Evolutionary conservation across 2,888 invertebrate genomes (phyloP).

Genomic region (Silvanus unidentatus): DNA sequence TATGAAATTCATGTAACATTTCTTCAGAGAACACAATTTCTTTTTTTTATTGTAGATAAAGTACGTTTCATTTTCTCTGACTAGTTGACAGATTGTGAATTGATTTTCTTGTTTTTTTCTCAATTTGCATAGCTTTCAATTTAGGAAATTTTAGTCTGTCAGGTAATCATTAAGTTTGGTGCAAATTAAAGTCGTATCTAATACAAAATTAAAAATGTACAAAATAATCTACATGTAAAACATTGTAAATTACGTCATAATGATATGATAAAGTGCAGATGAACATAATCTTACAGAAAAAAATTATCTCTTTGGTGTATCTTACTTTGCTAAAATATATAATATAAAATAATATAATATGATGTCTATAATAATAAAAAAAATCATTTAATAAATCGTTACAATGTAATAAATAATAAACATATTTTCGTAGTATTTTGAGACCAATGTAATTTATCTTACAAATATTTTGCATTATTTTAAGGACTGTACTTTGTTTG

Average conservation of each 20-base stretch:
- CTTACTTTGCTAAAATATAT: conserved; percentile 39
- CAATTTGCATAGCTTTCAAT: background rate
- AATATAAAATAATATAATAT: conserved; percentile 31
- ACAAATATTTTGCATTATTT: conserved; percentile 15
- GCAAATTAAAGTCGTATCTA: conserved; percentile 11
- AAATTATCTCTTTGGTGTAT: conserved; percentile 44
- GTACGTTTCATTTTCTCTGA: conserved; percentile 39
- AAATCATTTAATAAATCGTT: conserved; percentile 21
- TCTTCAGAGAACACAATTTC: conserved; percentile 30
- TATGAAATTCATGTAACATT: conserved; percentile 15
- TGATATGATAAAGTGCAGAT: conserved; percentile 22
- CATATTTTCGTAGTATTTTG: conserved; percentile 40
- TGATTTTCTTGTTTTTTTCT: no score
- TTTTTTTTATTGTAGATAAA: conserved; percentile 24
- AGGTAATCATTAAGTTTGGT: conserved; percentile 21
- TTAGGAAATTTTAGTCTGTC: conserved; percentile 18
- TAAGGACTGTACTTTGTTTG: conserved; percentile 10
- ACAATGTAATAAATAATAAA: conserved; percentile 37
- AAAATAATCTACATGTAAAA: conserved; percentile 13
- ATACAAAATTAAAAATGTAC: conserved; percentile 6
- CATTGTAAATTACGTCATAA: conserved; percentile 7
- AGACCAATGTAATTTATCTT: conserved; percentile 36
- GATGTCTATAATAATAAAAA: conserved; percentile 27
- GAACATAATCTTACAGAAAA: conserved; percentile 33
- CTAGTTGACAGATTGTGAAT: conserved; percentile 37